These are phyloP conservation scores for Chironomus striatipennis DNA, from an alignment of 1,140 invertebrate species.

Conservation along the genomic window DNA sequence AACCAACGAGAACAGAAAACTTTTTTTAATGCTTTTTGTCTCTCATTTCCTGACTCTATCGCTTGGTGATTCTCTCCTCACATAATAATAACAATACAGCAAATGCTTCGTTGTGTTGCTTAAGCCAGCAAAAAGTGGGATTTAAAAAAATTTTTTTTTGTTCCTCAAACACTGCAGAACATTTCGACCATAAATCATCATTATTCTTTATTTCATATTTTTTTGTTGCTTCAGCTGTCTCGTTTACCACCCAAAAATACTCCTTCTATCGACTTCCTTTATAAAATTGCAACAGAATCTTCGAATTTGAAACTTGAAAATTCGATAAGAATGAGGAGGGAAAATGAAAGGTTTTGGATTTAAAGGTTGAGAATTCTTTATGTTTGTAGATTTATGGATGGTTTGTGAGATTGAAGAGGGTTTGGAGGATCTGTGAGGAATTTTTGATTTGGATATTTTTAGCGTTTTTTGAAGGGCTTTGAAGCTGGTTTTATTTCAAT, in stretches of 20 bases:
- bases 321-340: neutral
- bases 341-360: neutral
- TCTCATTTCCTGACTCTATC: too few species aligned
- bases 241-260: neutral
- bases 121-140: neutral
- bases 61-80: too few species aligned
- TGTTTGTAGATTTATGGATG: neutral
- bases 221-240: neutral
- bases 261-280: neutral
- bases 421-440: too few species aligned
- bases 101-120: neutral
- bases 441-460: too few species aligned
- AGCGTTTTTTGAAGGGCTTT: too few species aligned
- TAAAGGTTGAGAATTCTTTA: neutral
- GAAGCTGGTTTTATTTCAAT: too few species aligned
- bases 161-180: neutral
- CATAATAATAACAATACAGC: neutral
- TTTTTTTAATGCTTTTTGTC: too few species aligned
- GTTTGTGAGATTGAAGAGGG: too few species aligned
- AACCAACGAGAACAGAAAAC: too few species aligned
- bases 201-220: too few species aligned
- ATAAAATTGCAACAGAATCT: neutral
- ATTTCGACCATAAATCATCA: conserved; percentile 7
- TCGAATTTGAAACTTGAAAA: too few species aligned
- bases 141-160: neutral